Percentiles rank a stretch among this genome's conserved stretches.
Evolutionary conservation across 1,140 invertebrate species (phyloP).

Genomic region (Dolichoris vasculosae): DNA sequence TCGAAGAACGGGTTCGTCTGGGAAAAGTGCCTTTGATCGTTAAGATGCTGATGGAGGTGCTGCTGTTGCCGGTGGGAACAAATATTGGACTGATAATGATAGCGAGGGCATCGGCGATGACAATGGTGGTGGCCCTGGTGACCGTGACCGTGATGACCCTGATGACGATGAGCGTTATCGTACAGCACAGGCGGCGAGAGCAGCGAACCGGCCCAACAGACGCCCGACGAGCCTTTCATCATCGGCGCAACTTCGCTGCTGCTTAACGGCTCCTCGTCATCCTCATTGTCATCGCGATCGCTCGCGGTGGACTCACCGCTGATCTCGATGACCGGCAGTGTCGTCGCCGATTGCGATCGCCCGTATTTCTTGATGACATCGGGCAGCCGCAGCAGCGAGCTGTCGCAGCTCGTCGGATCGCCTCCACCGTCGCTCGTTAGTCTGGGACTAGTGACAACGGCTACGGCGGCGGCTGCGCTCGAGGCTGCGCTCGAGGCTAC

Average conservation of each 20-base stretch:
- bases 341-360: constrained; percentile 68
- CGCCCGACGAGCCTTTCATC: background rate
- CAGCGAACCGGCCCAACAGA: constrained; percentile 6
- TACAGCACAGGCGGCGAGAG: constrained; percentile 15
- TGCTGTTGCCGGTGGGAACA: background rate
- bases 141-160: background rate
- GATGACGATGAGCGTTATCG: background rate
- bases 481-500: too few species aligned
- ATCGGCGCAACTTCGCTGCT: background rate
- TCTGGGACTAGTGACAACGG: background rate
- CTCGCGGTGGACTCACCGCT: constrained; percentile 63
- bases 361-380: constrained; percentile 61
- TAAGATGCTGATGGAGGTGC: background rate
- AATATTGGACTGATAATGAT: background rate
- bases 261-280: background rate
- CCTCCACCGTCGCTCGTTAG: background rate
- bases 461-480: background rate
- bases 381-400: constrained; percentile 24
- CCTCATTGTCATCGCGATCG: background rate
- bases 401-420: constrained; percentile 13
- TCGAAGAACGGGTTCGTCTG: background rate
- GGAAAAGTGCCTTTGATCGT: background rate
- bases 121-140: too few species aligned
- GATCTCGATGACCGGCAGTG: constrained; percentile 62
- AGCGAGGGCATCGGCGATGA: background rate